Evolutionary conservation across 2,888 invertebrate genomes (phyloP), one percentile per base, ranked within the genome.

Genomic region (Caenorhabditis sp.): DNA sequence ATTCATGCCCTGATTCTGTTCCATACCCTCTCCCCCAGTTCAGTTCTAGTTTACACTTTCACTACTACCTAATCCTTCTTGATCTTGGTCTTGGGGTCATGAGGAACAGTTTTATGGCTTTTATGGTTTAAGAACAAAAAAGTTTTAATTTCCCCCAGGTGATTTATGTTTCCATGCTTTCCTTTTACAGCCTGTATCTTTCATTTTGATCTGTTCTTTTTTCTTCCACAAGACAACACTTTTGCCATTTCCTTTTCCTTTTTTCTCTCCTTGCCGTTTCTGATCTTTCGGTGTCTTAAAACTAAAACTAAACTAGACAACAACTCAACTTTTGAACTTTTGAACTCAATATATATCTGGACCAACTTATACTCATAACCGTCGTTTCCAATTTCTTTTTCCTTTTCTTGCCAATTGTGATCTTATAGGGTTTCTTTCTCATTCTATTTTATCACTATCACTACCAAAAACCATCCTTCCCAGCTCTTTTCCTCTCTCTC

Each of bases 401-500:
- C 53, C 32, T 32, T 32, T 69, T 81, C 76, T 81, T 76, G 70
- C 64, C 56, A 44, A 80, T 71, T 81, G 81, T 81, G 81, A 81
- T 81, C 61, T 70, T 65, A 70, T 81, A 81, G 81, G 81, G 81
- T 81, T 76, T 74, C 47, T 40, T 53, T 20, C 32, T 67, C 56
- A 58, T 60, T 80, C 55, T 67, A 61, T 71, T 72, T 53, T 79
- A 62, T 80, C 69, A 77, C 77, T 76, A 68, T 24, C 40, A 37
- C 77, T 76, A 68, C 40, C 40, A 37, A 35, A 58, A 35, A 8
- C 60, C 35, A 62, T 20, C 40, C 37, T 44, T 40, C 62, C 47
- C n/a, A n/a, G 44, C 50, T 61, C 32, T 61, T 55, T 67, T 18
- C 65, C 32, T 26, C 40, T 50, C 50, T n/a, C 50, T 61, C 32